These are phyloP conservation scores for Erynnis tages DNA, from an alignment of 2,888 invertebrate species.

Conservation along the genomic window DNA sequence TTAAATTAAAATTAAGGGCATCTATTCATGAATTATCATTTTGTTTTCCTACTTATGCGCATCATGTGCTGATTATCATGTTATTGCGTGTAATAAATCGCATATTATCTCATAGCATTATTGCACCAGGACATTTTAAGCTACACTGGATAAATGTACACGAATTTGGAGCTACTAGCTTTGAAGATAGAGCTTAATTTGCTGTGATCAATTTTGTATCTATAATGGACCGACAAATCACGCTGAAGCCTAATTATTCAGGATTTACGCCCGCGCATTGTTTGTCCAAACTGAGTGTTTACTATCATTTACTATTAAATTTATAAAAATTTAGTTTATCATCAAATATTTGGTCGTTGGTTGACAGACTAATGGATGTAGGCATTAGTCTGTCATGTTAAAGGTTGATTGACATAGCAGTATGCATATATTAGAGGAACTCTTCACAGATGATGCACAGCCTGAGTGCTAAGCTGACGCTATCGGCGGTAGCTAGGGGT, in stretches of 20 bases:
- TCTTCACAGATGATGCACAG: conserved; percentile 51
- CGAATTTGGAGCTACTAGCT: not conserved
- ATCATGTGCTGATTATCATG: too few relatives aligned
- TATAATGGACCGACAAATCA: conserved; percentile 6
- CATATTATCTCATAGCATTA: conserved; percentile 1
- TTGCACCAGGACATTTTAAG: not conserved
- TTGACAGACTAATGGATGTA: too few relatives aligned
- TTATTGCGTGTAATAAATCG: not conserved
- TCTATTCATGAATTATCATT: too few relatives aligned
- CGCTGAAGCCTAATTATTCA: conserved; percentile 13
- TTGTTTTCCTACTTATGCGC: too few relatives aligned
- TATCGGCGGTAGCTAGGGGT: conserved; percentile 55
- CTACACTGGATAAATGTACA: not conserved
- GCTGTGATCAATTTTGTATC: not conserved
- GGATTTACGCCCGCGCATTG: conserved; percentile 11
- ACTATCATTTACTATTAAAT: not conserved
- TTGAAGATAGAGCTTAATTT: not conserved
- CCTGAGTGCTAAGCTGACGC: conserved; percentile 51
- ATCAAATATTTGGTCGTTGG: too few relatives aligned
- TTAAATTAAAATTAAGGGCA: too few relatives aligned
- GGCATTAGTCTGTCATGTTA: too few relatives aligned
- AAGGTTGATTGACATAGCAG: too few relatives aligned
- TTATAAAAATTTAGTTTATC: not conserved
- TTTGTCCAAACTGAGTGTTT: conserved; percentile 3
- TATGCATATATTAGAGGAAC: too few relatives aligned